Evolutionary conservation across 1,140 invertebrate genomes (phyloP).

Genomic region (Procambarus clarkii): DNA sequence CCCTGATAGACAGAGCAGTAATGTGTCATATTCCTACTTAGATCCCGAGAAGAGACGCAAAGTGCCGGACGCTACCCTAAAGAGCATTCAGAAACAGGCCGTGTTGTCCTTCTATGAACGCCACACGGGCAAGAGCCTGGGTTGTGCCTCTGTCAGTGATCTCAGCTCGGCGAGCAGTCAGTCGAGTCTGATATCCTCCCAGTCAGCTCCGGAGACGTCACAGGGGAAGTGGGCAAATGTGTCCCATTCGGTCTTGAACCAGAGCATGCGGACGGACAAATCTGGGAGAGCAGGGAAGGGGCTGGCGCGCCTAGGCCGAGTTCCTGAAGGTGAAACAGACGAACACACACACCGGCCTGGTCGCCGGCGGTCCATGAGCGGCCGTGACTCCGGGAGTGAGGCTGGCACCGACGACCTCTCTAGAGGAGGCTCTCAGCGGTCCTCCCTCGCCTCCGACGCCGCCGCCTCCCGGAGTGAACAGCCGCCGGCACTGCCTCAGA

Average conservation of each 20-base stretch:
- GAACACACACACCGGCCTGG: constrained; percentile 50
- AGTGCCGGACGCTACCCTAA: constrained; percentile 85
- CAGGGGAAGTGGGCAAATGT: constrained; percentile 51
- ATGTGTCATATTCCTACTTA: constrained; percentile 82
- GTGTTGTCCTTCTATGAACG: constrained; percentile 89
- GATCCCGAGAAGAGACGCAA: constrained; percentile 86
- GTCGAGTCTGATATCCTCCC: constrained; percentile 55
- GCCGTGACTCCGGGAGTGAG: constrained; percentile 53
- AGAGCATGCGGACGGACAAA: constrained; percentile 58
- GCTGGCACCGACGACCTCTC: constrained; percentile 45
- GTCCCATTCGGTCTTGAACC: constrained; percentile 12
- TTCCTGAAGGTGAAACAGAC: constrained; percentile 58
- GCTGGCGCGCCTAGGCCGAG: constrained; percentile 65
- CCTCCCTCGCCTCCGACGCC: constrained; percentile 45
- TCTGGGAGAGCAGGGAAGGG: constrained; percentile 67
- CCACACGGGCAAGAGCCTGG: constrained; percentile 77
- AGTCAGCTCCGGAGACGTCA: constrained; percentile 30
- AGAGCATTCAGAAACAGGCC: constrained; percentile 91
- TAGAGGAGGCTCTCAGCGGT: constrained; percentile 49
- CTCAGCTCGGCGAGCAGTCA: constrained; percentile 60
- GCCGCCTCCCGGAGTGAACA: constrained; percentile 48
- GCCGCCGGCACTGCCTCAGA: constrained; percentile 56
- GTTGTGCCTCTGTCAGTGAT: constrained; percentile 40
- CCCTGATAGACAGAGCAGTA: constrained; percentile 35
- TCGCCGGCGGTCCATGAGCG: constrained; percentile 55